Evolutionary conservation across 2,113 vertebrate genomes (phyloP).

Genomic region (Otus sunia): DNA sequence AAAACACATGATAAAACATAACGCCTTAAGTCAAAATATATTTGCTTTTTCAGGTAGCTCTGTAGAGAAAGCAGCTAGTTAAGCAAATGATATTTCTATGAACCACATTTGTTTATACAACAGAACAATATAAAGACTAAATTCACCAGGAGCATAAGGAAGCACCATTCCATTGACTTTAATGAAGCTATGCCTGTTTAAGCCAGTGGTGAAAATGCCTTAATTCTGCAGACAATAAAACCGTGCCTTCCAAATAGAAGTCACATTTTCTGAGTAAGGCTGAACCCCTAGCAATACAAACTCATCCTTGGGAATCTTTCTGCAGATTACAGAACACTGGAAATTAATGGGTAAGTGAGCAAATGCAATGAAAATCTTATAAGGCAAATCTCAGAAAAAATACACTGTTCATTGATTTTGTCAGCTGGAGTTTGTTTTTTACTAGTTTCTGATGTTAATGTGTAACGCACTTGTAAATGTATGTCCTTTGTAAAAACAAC

Average conservation of each 20-base stretch:
- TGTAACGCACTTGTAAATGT: neutral
- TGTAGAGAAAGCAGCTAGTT: constrained; percentile 25
- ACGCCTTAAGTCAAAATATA: constrained; percentile 6
- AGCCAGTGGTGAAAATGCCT: neutral
- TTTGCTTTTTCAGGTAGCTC: constrained; percentile 17
- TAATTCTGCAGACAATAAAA: neutral
- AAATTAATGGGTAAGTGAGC: neutral
- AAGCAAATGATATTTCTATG: constrained; percentile 49
- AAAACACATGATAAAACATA: constrained; percentile 44
- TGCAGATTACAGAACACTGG: neutral
- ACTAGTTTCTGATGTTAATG: neutral
- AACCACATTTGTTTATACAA: constrained; percentile 14
- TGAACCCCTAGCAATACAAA: neutral
- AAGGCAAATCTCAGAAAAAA: neutral
- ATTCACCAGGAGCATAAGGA: constrained; percentile 2
- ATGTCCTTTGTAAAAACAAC: neutral
- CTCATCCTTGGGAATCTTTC: neutral
- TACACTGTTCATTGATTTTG: neutral
- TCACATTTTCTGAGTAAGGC: neutral
- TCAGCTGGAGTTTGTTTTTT: neutral
- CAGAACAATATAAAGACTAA: neutral
- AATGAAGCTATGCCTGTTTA: constrained; percentile 2
- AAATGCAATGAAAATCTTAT: neutral
- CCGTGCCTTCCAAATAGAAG: neutral
- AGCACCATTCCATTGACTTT: neutral